These are phyloP conservation scores for Leptothorax acervorum DNA, from an alignment of 2,888 invertebrate species.

Conservation along the genomic window DNA sequence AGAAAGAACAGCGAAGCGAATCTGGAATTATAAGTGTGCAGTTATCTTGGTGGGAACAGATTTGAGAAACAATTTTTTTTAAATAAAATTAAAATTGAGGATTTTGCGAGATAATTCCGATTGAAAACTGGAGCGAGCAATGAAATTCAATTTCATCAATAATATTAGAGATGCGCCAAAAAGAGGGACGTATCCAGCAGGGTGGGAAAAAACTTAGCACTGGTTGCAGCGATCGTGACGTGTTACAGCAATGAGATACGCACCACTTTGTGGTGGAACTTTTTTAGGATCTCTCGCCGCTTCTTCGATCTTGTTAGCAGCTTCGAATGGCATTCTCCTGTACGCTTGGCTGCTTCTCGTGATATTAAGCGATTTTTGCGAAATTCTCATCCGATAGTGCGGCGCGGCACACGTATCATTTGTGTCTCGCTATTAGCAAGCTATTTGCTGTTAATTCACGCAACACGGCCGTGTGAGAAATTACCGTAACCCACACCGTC, in stretches of 20 bases:
- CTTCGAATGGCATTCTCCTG: slow-evolving; percentile 31
- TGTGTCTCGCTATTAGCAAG: slow-evolving; percentile 33
- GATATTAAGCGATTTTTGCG: slow-evolving; percentile 36
- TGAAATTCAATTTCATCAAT: slow-evolving; percentile 25
- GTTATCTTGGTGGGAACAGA: slow-evolving; percentile 9
- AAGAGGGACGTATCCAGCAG: not conserved
- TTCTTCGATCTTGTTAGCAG: slow-evolving; percentile 50
- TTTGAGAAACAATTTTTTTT: not conserved
- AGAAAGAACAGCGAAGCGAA: not conserved
- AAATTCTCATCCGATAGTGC: not conserved
- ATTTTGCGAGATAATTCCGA: not conserved
- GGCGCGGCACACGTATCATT: slow-evolving; percentile 13
- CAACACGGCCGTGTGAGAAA: slow-evolving; percentile 6
- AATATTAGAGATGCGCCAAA: not conserved
- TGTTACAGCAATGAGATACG: slow-evolving; percentile 35
- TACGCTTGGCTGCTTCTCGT: slow-evolving; percentile 23
- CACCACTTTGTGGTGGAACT: slow-evolving; percentile 30
- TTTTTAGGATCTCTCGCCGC: slow-evolving; percentile 20
- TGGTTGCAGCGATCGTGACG: not conserved
- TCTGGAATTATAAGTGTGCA: not conserved
- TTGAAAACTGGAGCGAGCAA: not conserved
- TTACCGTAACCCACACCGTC: slow-evolving; percentile 8
- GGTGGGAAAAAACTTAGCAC: slow-evolving; percentile 3
- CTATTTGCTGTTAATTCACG: slow-evolving; percentile 41
- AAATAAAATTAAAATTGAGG: not conserved